Evolutionary conservation across 2,888 invertebrate genomes (phyloP).

Genomic region (Lasioglossum morio): DNA sequence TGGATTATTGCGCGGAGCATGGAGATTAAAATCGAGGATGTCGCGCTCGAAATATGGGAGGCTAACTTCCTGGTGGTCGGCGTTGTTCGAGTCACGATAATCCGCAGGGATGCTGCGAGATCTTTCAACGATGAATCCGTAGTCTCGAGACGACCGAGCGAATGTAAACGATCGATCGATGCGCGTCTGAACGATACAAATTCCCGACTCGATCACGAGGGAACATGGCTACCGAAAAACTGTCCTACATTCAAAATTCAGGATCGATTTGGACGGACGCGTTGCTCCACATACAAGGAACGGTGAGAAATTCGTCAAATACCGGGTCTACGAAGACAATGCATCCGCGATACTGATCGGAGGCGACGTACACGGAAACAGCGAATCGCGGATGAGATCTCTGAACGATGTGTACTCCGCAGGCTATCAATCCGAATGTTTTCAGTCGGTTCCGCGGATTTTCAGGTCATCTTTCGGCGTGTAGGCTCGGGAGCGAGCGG

Average conservation of each 20-base stretch:
- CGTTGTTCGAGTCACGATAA: background rate
- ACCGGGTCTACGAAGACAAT: background rate
- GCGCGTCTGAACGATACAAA: background rate
- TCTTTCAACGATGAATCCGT: background rate
- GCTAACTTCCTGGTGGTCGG: background rate
- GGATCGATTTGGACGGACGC: conserved; percentile 38
- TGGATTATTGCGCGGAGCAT: background rate
- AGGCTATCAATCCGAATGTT: conserved; percentile 58
- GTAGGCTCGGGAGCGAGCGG: conserved; percentile 48
- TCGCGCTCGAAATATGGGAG: no score
- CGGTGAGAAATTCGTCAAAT: background rate
- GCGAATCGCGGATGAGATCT: background rate
- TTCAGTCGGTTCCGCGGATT: conserved; percentile 65
- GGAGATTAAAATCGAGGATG: background rate
- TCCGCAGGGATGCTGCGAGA: background rate
- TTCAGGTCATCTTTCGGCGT: conserved; percentile 71
- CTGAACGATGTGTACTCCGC: background rate
- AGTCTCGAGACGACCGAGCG: background rate
- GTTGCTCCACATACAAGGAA: conserved; percentile 22
- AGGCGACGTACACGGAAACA: background rate
- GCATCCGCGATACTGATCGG: background rate
- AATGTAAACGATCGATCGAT: background rate
- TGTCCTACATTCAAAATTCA: conserved; percentile 30
- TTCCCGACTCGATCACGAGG: background rate
- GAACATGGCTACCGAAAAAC: conserved; percentile 41